Evolutionary conservation across 2,113 vertebrate species (phyloP).

Genomic region (Calidris pygmaea): DNA sequence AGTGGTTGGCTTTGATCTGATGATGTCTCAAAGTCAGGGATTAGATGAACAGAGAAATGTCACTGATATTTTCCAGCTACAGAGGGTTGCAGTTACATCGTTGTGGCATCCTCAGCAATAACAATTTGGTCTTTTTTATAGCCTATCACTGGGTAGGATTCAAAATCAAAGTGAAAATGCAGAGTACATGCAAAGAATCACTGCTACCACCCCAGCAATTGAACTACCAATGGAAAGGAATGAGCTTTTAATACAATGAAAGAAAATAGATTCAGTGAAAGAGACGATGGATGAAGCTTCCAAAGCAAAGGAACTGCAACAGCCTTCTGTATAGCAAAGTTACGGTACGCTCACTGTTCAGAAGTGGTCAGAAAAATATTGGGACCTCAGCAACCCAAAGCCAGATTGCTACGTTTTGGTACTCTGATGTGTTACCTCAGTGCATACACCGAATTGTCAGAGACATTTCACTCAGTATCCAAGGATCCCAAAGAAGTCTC

Average conservation of each 20-base stretch:
- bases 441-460: not conserved
- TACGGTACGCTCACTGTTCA: not conserved
- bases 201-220: not conserved
- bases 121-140: not conserved
- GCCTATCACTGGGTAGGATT: not conserved
- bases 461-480: not conserved
- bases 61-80: not conserved
- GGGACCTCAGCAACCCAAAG: not conserved
- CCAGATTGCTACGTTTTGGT: not conserved
- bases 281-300: not conserved
- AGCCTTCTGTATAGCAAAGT: not conserved
- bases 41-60: not conserved
- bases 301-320: not conserved
- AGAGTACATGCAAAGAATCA: not conserved
- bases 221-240: not conserved
- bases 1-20: slow-evolving; percentile 11
- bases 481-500: not conserved
- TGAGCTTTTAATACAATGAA: not conserved
- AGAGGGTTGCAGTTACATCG: not conserved
- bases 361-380: not conserved
- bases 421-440: not conserved
- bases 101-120: not conserved
- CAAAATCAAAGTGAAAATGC: not conserved
- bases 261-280: not conserved
- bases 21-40: not conserved